phyloP scores from a whole-genome alignment of 2,797 vertebrate genomes.

The Chelonia mydas region DNA sequence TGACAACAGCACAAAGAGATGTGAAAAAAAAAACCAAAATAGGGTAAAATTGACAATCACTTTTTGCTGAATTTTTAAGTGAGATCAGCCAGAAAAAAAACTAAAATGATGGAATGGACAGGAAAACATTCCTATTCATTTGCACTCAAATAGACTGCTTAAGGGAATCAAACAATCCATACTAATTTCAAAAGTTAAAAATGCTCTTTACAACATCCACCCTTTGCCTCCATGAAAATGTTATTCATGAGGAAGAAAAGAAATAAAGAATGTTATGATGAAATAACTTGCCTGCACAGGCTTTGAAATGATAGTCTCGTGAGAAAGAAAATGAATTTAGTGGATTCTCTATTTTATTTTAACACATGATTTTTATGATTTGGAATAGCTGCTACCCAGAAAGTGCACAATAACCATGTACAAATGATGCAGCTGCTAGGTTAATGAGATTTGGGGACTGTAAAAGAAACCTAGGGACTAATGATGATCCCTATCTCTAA shows the following conservation, averaged over 20 bases:
- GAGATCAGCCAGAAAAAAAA: background rate
- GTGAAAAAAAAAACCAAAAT: background rate
- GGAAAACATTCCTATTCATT: background rate
- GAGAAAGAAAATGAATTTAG: slow-evolving; percentile 61
- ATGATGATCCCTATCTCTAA: background rate
- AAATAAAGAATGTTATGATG: slow-evolving; percentile 16
- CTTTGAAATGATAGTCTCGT: slow-evolving; percentile 52
- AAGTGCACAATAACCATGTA: background rate
- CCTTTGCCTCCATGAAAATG: slow-evolving; percentile 12
- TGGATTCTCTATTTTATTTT: slow-evolving; percentile 9
- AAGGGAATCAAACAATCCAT: background rate
- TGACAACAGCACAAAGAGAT: background rate
- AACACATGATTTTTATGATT: slow-evolving; percentile 35
- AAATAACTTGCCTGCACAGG: slow-evolving; percentile 10
- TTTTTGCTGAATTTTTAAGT: background rate
- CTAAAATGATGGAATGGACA: slow-evolving; percentile 1
- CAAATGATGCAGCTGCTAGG: slow-evolving; percentile 29
- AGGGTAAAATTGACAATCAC: background rate
- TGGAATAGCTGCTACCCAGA: slow-evolving; percentile 36
- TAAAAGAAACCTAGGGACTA: slow-evolving; percentile 21
- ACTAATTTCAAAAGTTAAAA: slow-evolving; percentile 18
- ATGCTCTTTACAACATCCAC: slow-evolving; percentile 22
- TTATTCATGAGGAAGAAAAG: slow-evolving; percentile 37
- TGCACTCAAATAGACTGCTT: background rate
- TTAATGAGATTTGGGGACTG: background rate